These are phyloP conservation scores for Oryzias dopingdopingensis DNA, from an alignment of 2,797 vertebrate species.

Conservation along the genomic window DNA sequence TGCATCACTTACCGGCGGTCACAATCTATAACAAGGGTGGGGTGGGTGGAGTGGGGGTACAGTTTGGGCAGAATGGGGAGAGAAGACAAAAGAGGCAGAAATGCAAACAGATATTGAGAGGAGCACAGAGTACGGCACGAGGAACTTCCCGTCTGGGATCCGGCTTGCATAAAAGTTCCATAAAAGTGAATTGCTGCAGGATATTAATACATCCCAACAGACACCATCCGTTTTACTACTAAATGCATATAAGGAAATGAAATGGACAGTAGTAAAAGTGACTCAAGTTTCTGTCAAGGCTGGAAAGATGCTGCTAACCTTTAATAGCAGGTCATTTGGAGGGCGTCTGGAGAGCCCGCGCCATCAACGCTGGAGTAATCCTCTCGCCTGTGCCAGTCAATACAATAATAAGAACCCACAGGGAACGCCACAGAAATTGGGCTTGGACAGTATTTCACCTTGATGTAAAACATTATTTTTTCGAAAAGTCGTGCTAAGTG, in stretches of 20 bases:
- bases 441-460: slow-evolving; percentile 12
- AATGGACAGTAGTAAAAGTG: slow-evolving; percentile 11
- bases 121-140: slow-evolving; percentile 77
- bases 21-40: slow-evolving; percentile 92
- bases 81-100: slow-evolving; percentile 42
- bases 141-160: slow-evolving; percentile 82
- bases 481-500: slow-evolving; percentile 1
- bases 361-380: slow-evolving; percentile 15
- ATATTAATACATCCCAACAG: slow-evolving; percentile 86
- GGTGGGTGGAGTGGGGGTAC: slow-evolving; percentile 65
- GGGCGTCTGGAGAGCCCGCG: slow-evolving; percentile 5
- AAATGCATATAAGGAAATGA: slow-evolving; percentile 28
- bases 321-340: slow-evolving; percentile 19
- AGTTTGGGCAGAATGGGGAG: slow-evolving; percentile 60
- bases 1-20: slow-evolving; percentile 95
- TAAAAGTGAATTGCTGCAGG: slow-evolving; percentile 81
- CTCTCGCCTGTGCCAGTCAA: slow-evolving; percentile 1
- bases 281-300: slow-evolving; percentile 13
- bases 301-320: not conserved
- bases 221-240: slow-evolving; percentile 44
- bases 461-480: slow-evolving; percentile 2
- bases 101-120: slow-evolving; percentile 53
- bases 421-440: slow-evolving; percentile 7
- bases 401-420: slow-evolving; percentile 7
- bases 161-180: slow-evolving; percentile 73